These are phyloP conservation scores for Muscicapa adusta DNA, from an alignment of 2,113 vertebrate genomes.

Conservation along the genomic window DNA sequence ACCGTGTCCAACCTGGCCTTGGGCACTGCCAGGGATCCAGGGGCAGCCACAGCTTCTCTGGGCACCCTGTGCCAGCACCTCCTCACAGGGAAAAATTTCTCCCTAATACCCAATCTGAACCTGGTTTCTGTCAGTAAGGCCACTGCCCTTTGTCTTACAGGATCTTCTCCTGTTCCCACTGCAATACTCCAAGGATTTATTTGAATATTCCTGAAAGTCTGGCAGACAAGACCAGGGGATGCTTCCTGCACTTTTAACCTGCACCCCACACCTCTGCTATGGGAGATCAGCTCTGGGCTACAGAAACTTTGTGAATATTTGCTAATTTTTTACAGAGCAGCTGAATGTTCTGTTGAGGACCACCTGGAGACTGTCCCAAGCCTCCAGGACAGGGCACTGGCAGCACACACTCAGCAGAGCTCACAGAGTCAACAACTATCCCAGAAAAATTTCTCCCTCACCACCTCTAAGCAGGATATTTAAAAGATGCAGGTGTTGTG, in stretches of 20 bases:
- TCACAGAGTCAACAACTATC: neutral
- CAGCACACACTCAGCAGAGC: neutral
- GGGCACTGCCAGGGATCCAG: neutral
- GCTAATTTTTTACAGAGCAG: neutral
- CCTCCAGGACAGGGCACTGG: neutral
- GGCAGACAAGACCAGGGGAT: neutral
- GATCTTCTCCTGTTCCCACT: neutral
- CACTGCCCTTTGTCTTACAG: neutral
- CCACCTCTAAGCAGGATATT: neutral
- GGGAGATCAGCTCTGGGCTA: neutral
- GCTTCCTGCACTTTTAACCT: neutral
- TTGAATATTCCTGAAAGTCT: neutral
- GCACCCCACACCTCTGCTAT: neutral
- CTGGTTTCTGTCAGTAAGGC: neutral
- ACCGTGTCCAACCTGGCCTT: rapidly evolving
- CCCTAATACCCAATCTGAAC: neutral
- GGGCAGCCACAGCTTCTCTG: neutral
- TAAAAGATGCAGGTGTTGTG: neutral
- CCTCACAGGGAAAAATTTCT: neutral
- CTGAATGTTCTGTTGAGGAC: neutral
- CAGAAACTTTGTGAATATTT: neutral
- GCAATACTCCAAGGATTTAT: neutral
- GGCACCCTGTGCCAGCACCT: neutral
- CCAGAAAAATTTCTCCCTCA: neutral
- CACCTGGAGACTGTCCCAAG: neutral